A percentile compares a stretch with the other conserved stretches of the same genome.
phyloP scores from a whole-genome alignment of 2,888 invertebrate genomes.

The Tinea trinotella region DNA sequence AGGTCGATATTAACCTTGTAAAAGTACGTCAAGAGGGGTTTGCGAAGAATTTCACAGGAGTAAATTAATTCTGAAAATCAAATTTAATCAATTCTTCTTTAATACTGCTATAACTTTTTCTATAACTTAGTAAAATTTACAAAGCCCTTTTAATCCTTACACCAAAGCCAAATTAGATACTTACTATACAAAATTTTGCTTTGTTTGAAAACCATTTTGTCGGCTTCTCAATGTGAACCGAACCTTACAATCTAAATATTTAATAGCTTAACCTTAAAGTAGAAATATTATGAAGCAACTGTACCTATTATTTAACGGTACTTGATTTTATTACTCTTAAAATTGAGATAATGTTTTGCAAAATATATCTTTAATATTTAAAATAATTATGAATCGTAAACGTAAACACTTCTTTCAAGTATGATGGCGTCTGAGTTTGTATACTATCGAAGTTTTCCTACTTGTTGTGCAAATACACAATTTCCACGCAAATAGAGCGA shows the following conservation, averaged over 20 bases:
- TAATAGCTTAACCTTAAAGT: not conserved
- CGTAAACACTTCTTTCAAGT: not conserved
- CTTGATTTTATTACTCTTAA: too few species aligned
- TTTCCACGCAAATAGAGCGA: constrained; percentile 14
- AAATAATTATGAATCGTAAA: too few species aligned
- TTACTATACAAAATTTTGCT: not conserved
- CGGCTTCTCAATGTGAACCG: not conserved
- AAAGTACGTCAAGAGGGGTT: not conserved
- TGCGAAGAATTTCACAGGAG: constrained; percentile 5
- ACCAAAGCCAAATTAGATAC: constrained; percentile 7
- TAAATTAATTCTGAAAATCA: constrained; percentile 9
- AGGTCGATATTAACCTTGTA: constrained; percentile 8
- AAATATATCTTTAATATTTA: not conserved
- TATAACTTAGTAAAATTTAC: constrained; percentile 8
- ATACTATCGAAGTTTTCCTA: constrained; percentile 2
- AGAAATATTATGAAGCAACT: not conserved
- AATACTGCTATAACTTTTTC: not conserved
- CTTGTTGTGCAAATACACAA: constrained; percentile 13
- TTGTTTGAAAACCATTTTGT: constrained; percentile 2
- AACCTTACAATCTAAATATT: not conserved
- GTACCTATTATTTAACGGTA: too few species aligned
- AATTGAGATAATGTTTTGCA: too few species aligned
- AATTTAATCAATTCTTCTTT: constrained; percentile 15
- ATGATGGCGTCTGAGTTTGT: not conserved
- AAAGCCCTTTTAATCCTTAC: not conserved